Conservation (phyloP, 2,113 vertebrate genomes). For the Spilogale gracilis region DNA sequence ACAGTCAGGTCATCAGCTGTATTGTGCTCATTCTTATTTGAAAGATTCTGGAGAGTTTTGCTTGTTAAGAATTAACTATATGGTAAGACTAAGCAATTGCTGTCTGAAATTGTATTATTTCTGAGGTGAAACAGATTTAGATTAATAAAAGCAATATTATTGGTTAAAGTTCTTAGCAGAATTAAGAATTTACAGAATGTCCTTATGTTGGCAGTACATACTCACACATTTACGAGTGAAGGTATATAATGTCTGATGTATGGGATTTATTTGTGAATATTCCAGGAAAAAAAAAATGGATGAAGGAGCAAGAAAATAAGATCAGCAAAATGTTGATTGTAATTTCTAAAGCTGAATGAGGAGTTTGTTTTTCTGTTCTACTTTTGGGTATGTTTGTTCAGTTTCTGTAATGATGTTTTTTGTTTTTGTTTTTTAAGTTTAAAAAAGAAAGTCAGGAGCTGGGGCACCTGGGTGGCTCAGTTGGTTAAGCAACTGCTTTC, state of each 20-base stretch:
- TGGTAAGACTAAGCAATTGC: conserved; percentile 19
- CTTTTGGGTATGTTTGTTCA: conserved; percentile 63
- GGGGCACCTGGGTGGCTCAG: too few relatives aligned
- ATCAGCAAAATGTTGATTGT: background rate
- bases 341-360: conserved; percentile 19
- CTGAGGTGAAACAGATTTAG: conserved; percentile 32
- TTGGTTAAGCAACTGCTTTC: too few relatives aligned
- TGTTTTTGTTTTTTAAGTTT: background rate
- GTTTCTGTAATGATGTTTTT: conserved; percentile 36
- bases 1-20: background rate
- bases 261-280: conserved; percentile 66
- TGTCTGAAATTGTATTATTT: conserved; percentile 53
- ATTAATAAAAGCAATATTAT: conserved; percentile 43
- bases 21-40: background rate
- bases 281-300: background rate
- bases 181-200: conserved; percentile 52
- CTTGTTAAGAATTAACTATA: background rate
- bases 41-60: background rate
- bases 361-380: background rate
- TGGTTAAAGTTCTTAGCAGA: conserved; percentile 48
- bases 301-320: background rate
- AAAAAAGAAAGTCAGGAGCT: background rate
- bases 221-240: conserved; percentile 48
- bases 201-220: conserved; percentile 7
- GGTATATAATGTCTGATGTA: conserved; percentile 49